A percentile compares a stretch with the other conserved stretches of the same genome.
Evolutionary conservation across 2,888 invertebrate species (phyloP).

Genomic region (Oligia strigilis): DNA sequence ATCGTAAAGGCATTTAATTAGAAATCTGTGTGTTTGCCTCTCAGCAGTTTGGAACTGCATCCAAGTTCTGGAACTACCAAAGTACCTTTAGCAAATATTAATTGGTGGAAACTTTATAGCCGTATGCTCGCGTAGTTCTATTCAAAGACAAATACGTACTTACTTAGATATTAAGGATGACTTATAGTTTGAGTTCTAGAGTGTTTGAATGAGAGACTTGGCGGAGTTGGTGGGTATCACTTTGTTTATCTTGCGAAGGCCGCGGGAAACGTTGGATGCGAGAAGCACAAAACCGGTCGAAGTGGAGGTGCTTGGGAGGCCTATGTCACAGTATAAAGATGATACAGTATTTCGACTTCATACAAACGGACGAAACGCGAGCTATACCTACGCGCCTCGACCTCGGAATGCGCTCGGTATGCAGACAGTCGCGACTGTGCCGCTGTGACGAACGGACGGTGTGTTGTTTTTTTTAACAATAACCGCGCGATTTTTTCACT

Average conservation of each 20-base stretch:
- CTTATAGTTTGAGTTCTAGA: conserved; percentile 72
- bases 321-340: too few species aligned
- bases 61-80: conserved; percentile 77
- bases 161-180: conserved; percentile 70
- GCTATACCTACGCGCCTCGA: too few species aligned
- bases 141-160: conserved; percentile 79
- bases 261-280: too few species aligned
- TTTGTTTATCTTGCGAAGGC: conserved; percentile 19
- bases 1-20: conserved; percentile 69
- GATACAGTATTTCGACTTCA: too few species aligned
- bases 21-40: conserved; percentile 63
- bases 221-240: conserved; percentile 24
- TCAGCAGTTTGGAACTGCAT: conserved; percentile 74
- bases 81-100: conserved; percentile 85
- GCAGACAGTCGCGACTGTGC: too few species aligned
- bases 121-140: conserved; percentile 72
- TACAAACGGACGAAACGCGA: too few species aligned
- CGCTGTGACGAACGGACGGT: too few species aligned
- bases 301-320: too few species aligned
- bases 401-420: too few species aligned
- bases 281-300: too few species aligned
- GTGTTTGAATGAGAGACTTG: conserved; percentile 69
- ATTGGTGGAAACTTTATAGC: conserved; percentile 77
- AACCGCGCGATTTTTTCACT: too few species aligned
- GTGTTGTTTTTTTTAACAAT: too few species aligned